Evolutionary conservation across 2,888 invertebrate genomes (phyloP), one percentile per base, ranked within the genome.

Genomic region (Catocala fraxini): DNA sequence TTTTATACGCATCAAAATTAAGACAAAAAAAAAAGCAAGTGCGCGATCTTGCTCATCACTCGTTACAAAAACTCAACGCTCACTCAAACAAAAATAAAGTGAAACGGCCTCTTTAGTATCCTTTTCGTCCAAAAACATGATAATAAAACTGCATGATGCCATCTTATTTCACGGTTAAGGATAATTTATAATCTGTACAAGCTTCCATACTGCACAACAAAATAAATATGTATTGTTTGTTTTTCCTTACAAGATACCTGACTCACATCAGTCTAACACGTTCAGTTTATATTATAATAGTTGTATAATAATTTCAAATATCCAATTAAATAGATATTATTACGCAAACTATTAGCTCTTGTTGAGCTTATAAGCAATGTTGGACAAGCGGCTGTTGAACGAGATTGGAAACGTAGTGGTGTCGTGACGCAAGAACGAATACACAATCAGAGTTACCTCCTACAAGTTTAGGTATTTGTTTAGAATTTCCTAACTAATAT

Each of bases 261-360:
- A 25, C 25, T 48, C 12, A 46, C 45, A 39, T 39, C 35, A 39
- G 35, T 7, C 9, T 7, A 39, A 39, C 1, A 6, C 33, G 10
- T 6, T 47, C 43, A 6, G 56, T 54, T 62, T 54, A 71, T 66
- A 59, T 54, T 55, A 66, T 49, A 43, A 55, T 25, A 46, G 55
- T 49, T 45, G 53, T 34, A 51, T 65, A 53, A 56, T 39, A 58
- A 61, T 43, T 51, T 53, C 46, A 62, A 59, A 43, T 49, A 42
- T 6, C 39, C 6, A 34, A 59, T 58, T 53, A 61, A n/a, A 47
- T 43, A 39, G 45, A n/a, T n/a, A 11, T 55, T 47, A 47, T 47
- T 55, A 41, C 41, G 46, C 34, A 47, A 33, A 54, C 35, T 15
- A 39, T 55, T 55, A 11, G 11, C 47, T 9, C 39, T n/a, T n/a